Conservation (phyloP, 2,888 invertebrate species). For the Azorinus chamasolen region DNA sequence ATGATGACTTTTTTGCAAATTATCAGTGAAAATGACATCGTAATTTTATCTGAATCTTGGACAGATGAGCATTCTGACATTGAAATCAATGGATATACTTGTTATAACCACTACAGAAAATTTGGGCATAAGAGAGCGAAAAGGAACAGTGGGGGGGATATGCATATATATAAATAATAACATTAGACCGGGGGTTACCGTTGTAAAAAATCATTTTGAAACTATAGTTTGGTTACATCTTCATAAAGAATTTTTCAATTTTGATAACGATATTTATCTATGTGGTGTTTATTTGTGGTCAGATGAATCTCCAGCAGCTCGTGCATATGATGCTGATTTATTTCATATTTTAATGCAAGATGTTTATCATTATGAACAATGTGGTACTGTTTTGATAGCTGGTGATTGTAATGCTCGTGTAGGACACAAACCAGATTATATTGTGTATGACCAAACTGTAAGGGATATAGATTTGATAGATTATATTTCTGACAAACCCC, state of each 20-base stretch:
- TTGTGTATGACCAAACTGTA: background rate
- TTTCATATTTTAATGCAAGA: constrained; percentile 1
- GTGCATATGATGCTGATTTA: background rate
- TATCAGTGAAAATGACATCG: constrained; percentile 1
- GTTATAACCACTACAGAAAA: constrained; percentile 1
- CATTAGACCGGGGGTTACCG: background rate
- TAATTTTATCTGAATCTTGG: constrained; percentile 16
- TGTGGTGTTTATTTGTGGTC: constrained; percentile 6
- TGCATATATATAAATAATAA: background rate
- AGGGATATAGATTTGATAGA: background rate
- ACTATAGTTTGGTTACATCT: constrained; percentile 8
- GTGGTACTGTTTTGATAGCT: background rate
- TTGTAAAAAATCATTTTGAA: constrained; percentile 1
- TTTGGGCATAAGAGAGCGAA: background rate
- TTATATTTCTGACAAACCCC: background rate
- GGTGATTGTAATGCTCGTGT: constrained; percentile 8
- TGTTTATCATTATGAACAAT: background rate
- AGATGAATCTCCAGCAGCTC: constrained; percentile 1
- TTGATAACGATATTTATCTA: background rate
- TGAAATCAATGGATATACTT: background rate
- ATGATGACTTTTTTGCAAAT: background rate
- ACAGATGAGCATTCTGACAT: background rate
- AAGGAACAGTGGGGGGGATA: background rate
- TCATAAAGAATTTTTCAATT: constrained; percentile 3
- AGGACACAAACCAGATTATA: background rate